Base-by-base conservation (phyloP, 2,888 invertebrate species). In the Tetheella fluctuosa region DNA sequence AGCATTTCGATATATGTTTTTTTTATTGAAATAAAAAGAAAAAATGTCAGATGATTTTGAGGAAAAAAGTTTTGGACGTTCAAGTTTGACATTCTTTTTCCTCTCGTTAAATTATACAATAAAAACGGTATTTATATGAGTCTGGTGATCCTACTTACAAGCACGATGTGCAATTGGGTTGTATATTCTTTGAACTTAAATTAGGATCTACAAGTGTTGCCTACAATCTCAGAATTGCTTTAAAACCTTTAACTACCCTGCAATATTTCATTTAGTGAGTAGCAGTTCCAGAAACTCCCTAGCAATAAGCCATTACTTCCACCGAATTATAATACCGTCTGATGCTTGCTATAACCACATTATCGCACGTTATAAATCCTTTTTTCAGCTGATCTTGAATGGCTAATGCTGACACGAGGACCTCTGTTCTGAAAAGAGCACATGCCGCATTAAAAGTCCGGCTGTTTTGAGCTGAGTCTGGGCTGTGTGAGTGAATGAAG, bases 391-490 rank as follows among this genome's bases (percentile, higher is more conserved):
- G 76, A 80, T 83, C 79, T 80, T 74, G 79, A 80, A 80, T 81
- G 65, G 73, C 73, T 77, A 77, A 81, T 82, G 79, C 78, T 80
- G 77, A 80, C 79, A 77, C 71, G 72, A 73, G 68, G 79, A 71
- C 77, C 77, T 34, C 72, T 85, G 84, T 83, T 80, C 79, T 82
- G 80, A 86, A 88, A 89, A 88, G 81, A 84, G 85, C 88, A 86
- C 87, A 88, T 86, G 88, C 88, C 89, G 88, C 89, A 87, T 88
- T 88, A 85, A 83, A 85, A 89, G 87, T 90, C 88, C 85, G 86
- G 82, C 88, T 85, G 88, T 89, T 88, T 84, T 79, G 84, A 84
- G 86, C 86, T 83, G 84, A 85, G 89, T 85, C 83, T 85, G 79
- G 79, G 78, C 76, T 82, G 81, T 80, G 86, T 79, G 83, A 85